Base-by-base conservation (phyloP, 2,113 vertebrate species). In the Eira barbara region DNA sequence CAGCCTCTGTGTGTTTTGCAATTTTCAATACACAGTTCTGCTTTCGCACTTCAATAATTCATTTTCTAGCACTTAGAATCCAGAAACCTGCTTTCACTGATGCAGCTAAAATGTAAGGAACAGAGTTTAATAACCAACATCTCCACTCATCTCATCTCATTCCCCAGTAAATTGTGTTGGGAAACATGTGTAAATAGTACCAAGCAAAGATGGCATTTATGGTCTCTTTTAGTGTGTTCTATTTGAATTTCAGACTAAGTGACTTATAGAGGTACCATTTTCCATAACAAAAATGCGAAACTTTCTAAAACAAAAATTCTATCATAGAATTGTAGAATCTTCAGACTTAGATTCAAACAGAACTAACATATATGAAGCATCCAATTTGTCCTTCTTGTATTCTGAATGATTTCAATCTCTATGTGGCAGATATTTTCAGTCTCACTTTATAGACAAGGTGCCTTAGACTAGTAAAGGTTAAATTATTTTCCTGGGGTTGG, bases 1-100 rank as follows among this genome's bases (percentile, higher is more conserved):
- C 92, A 86, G 76, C 47, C 84, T 88, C 55, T 55, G 83, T 7
- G 0, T 97, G 74, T 89, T 96, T 93, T 97, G 31, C 79, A 96
- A 93, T 59, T 95, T 98, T 98, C 85, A 86, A 8, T 39, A 89
- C 76, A 95, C 17, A 86, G 20, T 96, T 97, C 71, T 0, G 5
- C 92, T 88, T 97, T 97, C 89, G 89, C 80, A 89, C 39, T 98
- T 98, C 87, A 98, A 92, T 97, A 95, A 94, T 87, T 96, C 82
- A 96, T 88, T 98, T 67, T 97, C 27, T 89, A 84, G 49, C 76
- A 96, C 55, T 27, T 91, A 96, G 97, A 98, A 98, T 95, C 90
- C 2, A 52, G 57, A 98, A 97, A 96, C 76, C 80, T 89, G 18
- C 89, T 95, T 97, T 97, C 89, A 97, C 79, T 47, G 39, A 96